phyloP scores from a whole-genome alignment of 2,797 vertebrate species.

The Mionectes olivaceus region DNA sequence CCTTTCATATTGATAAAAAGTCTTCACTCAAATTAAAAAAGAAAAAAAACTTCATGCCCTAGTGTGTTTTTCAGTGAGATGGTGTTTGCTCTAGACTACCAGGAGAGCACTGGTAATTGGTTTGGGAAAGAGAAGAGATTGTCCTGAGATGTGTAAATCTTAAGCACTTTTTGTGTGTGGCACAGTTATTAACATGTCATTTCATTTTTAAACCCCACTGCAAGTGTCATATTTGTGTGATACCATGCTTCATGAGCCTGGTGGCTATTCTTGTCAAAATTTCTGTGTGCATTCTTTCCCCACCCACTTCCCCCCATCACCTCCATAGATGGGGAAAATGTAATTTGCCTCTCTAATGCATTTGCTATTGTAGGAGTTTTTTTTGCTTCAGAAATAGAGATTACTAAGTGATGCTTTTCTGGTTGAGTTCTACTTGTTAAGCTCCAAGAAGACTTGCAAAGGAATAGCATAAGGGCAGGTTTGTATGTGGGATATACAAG shows the following conservation, averaged over 20 bases:
- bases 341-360: neutral
- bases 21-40: neutral
- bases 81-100: neutral
- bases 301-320: neutral
- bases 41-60: neutral
- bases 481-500: neutral
- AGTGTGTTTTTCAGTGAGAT: neutral
- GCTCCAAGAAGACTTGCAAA: neutral
- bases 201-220: neutral
- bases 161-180: neutral
- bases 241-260: neutral
- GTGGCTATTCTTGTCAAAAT: neutral
- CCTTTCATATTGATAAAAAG: slow-evolving; percentile 68
- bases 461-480: neutral
- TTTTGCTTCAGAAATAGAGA: neutral
- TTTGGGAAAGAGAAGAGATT: neutral
- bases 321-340: neutral
- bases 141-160: neutral
- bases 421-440: neutral
- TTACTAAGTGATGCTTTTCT: neutral
- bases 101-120: neutral
- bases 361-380: accelerated
- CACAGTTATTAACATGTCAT: neutral
- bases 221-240: neutral
- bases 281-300: neutral